Percentiles rank a stretch among this genome's conserved stretches.
These are phyloP conservation scores for Drosophila parabipectinata DNA, from an alignment of 1,140 invertebrate species.

Conservation along the genomic window DNA sequence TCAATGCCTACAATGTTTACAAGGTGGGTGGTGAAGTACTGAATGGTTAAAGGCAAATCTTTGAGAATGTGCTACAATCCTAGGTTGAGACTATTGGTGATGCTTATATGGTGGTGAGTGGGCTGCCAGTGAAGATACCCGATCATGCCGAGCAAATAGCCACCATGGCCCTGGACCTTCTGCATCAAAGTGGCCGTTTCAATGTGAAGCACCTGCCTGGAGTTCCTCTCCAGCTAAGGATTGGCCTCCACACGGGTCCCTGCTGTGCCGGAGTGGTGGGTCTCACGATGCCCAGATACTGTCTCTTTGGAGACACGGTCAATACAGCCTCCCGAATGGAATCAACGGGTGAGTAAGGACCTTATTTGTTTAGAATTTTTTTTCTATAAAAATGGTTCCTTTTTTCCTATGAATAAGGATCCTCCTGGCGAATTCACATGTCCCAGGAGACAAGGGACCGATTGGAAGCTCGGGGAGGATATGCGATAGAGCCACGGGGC, in stretches of 20 bases:
- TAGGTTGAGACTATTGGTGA: conserved; percentile 97
- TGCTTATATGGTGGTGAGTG: conserved; percentile 97
- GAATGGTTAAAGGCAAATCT: too few relatives aligned
- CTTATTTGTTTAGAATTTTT: background rate
- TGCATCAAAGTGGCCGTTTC: conserved; percentile 94
- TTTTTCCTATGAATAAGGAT: conserved; percentile 84
- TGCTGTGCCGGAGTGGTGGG: conserved; percentile 94
- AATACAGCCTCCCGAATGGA: conserved; percentile 96
- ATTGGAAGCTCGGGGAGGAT: conserved; percentile 91
- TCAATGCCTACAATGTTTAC: conserved; percentile 95
- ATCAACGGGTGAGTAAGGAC: conserved; percentile 87
- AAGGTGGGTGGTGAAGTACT: conserved; percentile 86
- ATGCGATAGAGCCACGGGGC: conserved; percentile 91
- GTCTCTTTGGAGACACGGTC: conserved; percentile 96
- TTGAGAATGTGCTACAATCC: too few relatives aligned
- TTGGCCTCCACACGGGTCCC: conserved; percentile 92
- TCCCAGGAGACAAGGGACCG: conserved; percentile 91
- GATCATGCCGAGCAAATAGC: conserved; percentile 92
- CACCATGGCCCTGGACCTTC: conserved; percentile 94
- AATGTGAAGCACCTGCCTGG: conserved; percentile 92
- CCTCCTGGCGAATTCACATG: conserved; percentile 92
- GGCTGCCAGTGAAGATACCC: conserved; percentile 91
- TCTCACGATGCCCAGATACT: conserved; percentile 95
- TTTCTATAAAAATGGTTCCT: background rate
- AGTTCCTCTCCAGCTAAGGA: conserved; percentile 90